Percentiles rank a stretch among this genome's conserved stretches.
Conservation (phyloP, 2,797 vertebrate genomes). For the Hippoglossus hippoglossus region DNA sequence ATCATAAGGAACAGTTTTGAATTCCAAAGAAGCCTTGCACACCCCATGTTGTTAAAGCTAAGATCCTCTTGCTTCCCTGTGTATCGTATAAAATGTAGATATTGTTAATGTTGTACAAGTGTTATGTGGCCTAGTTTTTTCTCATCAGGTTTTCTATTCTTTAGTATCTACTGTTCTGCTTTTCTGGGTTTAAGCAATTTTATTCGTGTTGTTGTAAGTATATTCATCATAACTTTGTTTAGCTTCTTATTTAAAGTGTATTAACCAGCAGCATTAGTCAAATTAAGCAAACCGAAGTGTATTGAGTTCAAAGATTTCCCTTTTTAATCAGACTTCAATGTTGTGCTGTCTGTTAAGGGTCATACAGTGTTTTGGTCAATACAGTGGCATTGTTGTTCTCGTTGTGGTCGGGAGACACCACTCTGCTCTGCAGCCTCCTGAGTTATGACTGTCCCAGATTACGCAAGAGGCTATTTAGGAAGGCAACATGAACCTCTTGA, state of each 20-base stretch:
- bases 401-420: conserved; percentile 56
- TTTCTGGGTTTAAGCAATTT: not conserved
- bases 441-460: conserved; percentile 76
- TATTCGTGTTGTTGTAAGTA: no score
- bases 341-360: not conserved
- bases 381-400: conserved; percentile 36
- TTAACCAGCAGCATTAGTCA: not conserved
- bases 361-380: conserved; percentile 1
- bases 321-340: not conserved
- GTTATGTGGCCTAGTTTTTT: not conserved
- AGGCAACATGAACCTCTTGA: conserved; percentile 85
- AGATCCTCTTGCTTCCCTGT: conserved; percentile 24
- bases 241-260: not conserved
- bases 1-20: conserved; percentile 42
- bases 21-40: conserved; percentile 32
- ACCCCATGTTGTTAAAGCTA: not conserved
- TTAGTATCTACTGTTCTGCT: not conserved
- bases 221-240: not conserved
- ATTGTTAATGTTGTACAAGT: not conserved
- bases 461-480: conserved; percentile 82
- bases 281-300: not conserved
- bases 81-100: not conserved
- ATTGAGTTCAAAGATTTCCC: not conserved
- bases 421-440: conserved; percentile 53
- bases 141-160: not conserved